Conservation (phyloP, 2,113 vertebrate species). For the Misgurnus mizolepis region DNA sequence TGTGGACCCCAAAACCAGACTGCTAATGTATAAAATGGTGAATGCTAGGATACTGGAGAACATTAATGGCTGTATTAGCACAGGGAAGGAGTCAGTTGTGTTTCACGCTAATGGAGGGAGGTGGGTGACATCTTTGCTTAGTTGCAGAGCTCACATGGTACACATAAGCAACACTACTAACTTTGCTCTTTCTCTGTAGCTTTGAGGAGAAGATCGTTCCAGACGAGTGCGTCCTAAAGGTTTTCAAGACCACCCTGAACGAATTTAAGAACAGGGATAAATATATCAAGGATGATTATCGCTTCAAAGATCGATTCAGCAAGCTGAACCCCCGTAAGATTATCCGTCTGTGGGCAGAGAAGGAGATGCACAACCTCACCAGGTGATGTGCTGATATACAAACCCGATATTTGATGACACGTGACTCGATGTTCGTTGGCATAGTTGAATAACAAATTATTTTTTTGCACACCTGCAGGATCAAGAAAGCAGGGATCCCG, state of each 20-base stretch:
- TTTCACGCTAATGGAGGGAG: constrained; percentile 94
- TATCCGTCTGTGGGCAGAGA: constrained; percentile 98
- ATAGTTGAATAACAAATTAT: not conserved
- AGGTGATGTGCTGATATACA: constrained; percentile 73
- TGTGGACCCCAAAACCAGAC: constrained; percentile 92
- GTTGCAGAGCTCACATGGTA: not conserved
- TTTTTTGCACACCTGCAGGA: constrained; percentile 71
- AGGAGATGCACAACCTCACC: constrained; percentile 95
- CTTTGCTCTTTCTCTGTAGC: constrained; percentile 55
- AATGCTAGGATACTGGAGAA: constrained; percentile 89
- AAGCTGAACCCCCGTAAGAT: constrained; percentile 95
- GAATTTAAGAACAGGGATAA: constrained; percentile 98
- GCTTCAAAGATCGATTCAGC: constrained; percentile 96
- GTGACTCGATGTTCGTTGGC: no score
- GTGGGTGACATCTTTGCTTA: constrained; percentile 65
- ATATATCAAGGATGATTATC: constrained; percentile 98
- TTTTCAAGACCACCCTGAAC: constrained; percentile 97
- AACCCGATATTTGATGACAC: not conserved
- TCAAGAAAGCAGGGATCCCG: constrained; percentile 88
- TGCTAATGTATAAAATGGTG: constrained; percentile 98
- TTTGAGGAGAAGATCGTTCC: constrained; percentile 82
- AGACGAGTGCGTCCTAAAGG: constrained; percentile 91
- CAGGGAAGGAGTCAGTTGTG: constrained; percentile 96
- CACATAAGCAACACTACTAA: not conserved
- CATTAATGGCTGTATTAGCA: constrained; percentile 96